Conservation (phyloP, 2,113 vertebrate species). For the Puffinus mauretanicus region DNA sequence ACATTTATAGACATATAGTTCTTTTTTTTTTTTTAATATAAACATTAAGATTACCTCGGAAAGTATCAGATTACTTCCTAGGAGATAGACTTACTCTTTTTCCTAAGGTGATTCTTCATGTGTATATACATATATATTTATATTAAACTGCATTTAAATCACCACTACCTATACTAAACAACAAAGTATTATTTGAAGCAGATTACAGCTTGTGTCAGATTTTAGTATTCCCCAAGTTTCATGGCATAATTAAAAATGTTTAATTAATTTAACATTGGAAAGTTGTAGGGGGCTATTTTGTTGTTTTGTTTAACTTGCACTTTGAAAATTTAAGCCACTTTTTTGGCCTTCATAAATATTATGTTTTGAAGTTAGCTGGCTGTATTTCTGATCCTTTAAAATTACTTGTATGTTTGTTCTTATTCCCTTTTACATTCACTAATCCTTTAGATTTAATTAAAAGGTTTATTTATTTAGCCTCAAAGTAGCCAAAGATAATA, state of each 20-base stretch:
- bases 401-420: neutral
- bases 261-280: neutral
- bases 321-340: neutral
- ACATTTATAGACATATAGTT: neutral
- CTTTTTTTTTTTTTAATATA: neutral
- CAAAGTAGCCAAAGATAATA: neutral
- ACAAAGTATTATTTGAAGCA: neutral
- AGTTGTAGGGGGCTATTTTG: neutral
- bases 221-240: neutral
- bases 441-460: conserved; percentile 2
- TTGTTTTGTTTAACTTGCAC: neutral
- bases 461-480: neutral
- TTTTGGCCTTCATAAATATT: neutral
- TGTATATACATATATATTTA: neutral
- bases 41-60: neutral
- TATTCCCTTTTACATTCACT: neutral
- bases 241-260: neutral
- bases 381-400: neutral
- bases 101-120: neutral
- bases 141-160: neutral
- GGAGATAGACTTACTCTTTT: neutral
- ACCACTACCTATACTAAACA: neutral
- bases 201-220: neutral
- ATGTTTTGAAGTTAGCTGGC: neutral
- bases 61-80: neutral